Percentiles rank a stretch among this genome's conserved stretches.
phyloP scores from a whole-genome alignment of 2,797 vertebrate genomes.

The Acipenser oxyrinchus region DNA sequence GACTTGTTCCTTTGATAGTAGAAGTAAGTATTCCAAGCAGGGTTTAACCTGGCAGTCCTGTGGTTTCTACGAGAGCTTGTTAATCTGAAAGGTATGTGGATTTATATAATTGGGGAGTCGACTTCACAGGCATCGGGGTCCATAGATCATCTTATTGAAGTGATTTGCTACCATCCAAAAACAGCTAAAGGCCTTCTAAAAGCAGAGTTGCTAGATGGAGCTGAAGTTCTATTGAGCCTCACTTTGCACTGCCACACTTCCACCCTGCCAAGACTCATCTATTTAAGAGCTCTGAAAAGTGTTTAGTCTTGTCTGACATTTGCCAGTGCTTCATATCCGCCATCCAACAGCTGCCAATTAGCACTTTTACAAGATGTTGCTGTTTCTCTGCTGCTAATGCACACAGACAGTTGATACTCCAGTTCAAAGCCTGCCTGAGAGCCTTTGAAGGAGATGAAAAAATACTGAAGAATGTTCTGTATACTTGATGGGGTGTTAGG shows the following conservation, averaged over 20 bases:
- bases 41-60: no score
- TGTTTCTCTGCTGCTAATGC: constrained; percentile 10
- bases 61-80: no score
- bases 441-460: constrained; percentile 24
- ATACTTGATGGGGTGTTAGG: constrained; percentile 25
- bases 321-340: not conserved
- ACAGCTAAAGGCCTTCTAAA: no score
- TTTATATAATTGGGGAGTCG: no score
- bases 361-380: not conserved
- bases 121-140: no score
- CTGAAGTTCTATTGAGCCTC: constrained; percentile 2
- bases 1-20: no score
- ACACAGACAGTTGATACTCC: constrained; percentile 19
- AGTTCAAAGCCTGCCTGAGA: constrained; percentile 21
- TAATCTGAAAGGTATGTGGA: no score
- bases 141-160: no score
- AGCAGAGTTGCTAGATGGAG: no score
- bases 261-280: not conserved
- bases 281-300: not conserved
- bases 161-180: no score
- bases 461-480: constrained; percentile 20
- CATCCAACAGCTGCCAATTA: constrained; percentile 7
- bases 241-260: constrained; percentile 3
- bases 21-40: no score
- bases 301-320: constrained; percentile 19